Conservation (phyloP, 2,797 vertebrate species). For the Pristis pectinata region DNA sequence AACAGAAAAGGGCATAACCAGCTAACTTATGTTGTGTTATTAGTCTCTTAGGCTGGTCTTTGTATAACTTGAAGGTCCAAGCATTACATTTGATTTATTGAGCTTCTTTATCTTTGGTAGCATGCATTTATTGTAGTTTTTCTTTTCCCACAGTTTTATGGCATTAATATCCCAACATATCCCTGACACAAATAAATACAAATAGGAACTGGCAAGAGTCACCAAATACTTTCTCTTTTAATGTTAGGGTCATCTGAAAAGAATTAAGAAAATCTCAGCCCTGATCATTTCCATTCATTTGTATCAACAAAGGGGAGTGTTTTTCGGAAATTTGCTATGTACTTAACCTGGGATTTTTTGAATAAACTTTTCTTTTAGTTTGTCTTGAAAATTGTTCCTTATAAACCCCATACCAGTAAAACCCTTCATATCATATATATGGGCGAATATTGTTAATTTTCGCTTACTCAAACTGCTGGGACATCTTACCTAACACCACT, state of each 20-base stretch:
- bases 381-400: neutral
- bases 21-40: neutral
- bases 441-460: neutral
- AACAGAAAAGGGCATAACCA: neutral
- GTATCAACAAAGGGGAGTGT: neutral
- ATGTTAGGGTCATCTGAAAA: neutral
- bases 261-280: slow-evolving; percentile 15
- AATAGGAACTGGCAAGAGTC: slow-evolving; percentile 14
- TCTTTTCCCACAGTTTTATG: neutral
- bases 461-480: neutral
- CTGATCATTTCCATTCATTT: neutral
- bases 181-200: neutral
- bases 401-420: neutral
- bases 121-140: neutral
- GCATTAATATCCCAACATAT: neutral
- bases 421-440: neutral
- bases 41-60: neutral
- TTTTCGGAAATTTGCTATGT: neutral
- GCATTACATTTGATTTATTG: slow-evolving; percentile 10
- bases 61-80: neutral
- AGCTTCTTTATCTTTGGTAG: neutral
- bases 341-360: neutral
- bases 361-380: neutral
- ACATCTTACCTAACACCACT: neutral
- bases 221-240: neutral